These are phyloP conservation scores for Meteorus cinctellus DNA, from an alignment of 2,888 invertebrate species.

Conservation along the genomic window DNA sequence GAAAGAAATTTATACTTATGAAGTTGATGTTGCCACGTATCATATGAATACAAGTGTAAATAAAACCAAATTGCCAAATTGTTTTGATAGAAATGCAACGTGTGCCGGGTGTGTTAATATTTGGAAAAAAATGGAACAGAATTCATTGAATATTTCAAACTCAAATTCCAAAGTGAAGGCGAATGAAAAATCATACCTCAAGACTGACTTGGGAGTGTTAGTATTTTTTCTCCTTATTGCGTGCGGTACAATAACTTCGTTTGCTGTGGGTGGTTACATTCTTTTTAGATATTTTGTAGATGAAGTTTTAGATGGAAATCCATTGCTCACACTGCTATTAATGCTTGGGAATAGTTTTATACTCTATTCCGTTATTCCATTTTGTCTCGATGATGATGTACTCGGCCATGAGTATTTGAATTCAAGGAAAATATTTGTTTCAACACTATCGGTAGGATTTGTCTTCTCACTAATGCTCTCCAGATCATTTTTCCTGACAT, in stretches of 20 bases:
- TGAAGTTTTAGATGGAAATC: slow-evolving; percentile 82
- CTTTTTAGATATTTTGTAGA: slow-evolving; percentile 79
- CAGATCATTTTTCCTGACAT: slow-evolving; percentile 79
- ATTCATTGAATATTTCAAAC: slow-evolving; percentile 20
- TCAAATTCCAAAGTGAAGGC: not conserved
- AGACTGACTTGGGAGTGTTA: slow-evolving; percentile 76
- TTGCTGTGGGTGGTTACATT: slow-evolving; percentile 80
- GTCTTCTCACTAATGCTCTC: slow-evolving; percentile 80
- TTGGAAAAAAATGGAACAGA: slow-evolving; percentile 32
- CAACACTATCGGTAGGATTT: slow-evolving; percentile 78
- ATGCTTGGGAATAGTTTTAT: slow-evolving; percentile 72
- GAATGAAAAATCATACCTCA: slow-evolving; percentile 52
- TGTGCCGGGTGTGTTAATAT: slow-evolving; percentile 67
- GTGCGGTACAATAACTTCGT: slow-evolving; percentile 79
- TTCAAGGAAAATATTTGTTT: slow-evolving; percentile 76
- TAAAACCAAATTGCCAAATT: slow-evolving; percentile 54
- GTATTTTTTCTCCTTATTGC: slow-evolving; percentile 80
- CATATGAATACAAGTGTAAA: slow-evolving; percentile 56
- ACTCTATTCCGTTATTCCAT: slow-evolving; percentile 72
- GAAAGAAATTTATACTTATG: slow-evolving; percentile 57
- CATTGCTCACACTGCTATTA: slow-evolving; percentile 74
- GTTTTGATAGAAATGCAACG: slow-evolving; percentile 57
- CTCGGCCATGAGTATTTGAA: slow-evolving; percentile 72
- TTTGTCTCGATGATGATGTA: slow-evolving; percentile 69
- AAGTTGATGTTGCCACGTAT: slow-evolving; percentile 54